A percentile compares a stretch with the other conserved stretches of the same genome.
These are phyloP conservation scores for Latheticus oryzae DNA, from an alignment of 2,888 invertebrate genomes.

Conservation along the genomic window DNA sequence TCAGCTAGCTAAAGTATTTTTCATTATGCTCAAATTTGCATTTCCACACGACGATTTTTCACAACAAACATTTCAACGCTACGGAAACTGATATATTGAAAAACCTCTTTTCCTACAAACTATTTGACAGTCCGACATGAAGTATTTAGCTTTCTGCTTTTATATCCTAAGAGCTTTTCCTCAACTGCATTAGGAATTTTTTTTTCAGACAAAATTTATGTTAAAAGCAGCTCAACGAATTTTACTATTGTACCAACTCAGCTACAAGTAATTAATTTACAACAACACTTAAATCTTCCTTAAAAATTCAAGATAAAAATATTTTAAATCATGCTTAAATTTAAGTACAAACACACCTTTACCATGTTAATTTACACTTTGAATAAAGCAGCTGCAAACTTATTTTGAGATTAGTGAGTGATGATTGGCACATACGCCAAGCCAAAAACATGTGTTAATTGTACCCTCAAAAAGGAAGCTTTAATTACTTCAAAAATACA, in stretches of 20 bases:
- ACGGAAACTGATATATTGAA: conserved; percentile 27
- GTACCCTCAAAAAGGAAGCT: neutral
- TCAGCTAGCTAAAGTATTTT: conserved; percentile 15
- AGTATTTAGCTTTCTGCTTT: conserved; percentile 33
- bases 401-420: conserved; percentile 16
- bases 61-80: conserved; percentile 17
- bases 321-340: conserved; percentile 23
- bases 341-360: conserved; percentile 22
- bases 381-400: conserved; percentile 15
- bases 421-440: conserved; percentile 19
- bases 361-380: conserved; percentile 15
- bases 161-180: conserved; percentile 20
- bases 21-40: conserved; percentile 13
- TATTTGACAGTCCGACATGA: conserved; percentile 29
- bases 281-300: too few relatives aligned
- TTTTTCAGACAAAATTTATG: conserved; percentile 8
- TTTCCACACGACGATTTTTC: conserved; percentile 6
- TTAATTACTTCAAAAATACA: neutral
- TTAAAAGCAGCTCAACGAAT: conserved; percentile 10
- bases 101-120: conserved; percentile 18
- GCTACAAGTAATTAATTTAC: conserved; percentile 18
- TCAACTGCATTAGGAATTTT: conserved; percentile 28
- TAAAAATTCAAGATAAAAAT: conserved; percentile 24
- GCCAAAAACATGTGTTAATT: conserved; percentile 9
- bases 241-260: neutral